A percentile compares a stretch with the other conserved stretches of the same genome.
Evolutionary conservation across 2,888 invertebrate species (phyloP).

Genomic region (Bibio marci): DNA sequence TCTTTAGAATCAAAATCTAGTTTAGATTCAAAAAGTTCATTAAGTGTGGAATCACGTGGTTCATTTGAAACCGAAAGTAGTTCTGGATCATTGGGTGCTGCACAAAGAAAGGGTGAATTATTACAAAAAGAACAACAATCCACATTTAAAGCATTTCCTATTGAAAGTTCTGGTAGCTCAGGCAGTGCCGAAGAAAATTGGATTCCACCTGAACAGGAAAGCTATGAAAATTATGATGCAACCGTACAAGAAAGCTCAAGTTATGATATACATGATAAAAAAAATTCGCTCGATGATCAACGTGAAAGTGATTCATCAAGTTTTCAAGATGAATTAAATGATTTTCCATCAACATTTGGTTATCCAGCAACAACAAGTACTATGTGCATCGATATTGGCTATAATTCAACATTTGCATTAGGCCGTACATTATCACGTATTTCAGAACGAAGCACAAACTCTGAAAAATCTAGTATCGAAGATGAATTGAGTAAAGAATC

Average conservation of each 20-base stretch:
- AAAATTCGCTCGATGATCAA: conserved; percentile 35
- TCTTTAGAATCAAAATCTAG: conserved; percentile 40
- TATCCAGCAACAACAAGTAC: conserved; percentile 41
- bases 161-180: conserved; percentile 72
- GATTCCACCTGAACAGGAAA: conserved; percentile 57
- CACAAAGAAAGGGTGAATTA: conserved; percentile 42
- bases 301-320: conserved; percentile 40
- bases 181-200: conserved; percentile 48
- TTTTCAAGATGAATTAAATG: conserved; percentile 57
- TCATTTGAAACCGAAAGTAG: conserved; percentile 61
- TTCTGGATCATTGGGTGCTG: conserved; percentile 55
- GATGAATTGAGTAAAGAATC: conserved; percentile 68
- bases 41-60: conserved; percentile 47
- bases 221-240: conserved; percentile 36
- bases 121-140: conserved; percentile 50
- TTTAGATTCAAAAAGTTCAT: conserved; percentile 41
- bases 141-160: conserved; percentile 67
- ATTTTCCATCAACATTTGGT: conserved; percentile 56
- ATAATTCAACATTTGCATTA: conserved; percentile 54
- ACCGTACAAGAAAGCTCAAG: not conserved
- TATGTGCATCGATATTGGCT: conserved; percentile 46
- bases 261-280: conserved; percentile 19
- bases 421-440: conserved; percentile 69
- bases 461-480: conserved; percentile 70
- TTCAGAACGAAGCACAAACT: conserved; percentile 75